phyloP scores from a whole-genome alignment of 2,888 invertebrate species.

The Scrobipalpa costella region DNA sequence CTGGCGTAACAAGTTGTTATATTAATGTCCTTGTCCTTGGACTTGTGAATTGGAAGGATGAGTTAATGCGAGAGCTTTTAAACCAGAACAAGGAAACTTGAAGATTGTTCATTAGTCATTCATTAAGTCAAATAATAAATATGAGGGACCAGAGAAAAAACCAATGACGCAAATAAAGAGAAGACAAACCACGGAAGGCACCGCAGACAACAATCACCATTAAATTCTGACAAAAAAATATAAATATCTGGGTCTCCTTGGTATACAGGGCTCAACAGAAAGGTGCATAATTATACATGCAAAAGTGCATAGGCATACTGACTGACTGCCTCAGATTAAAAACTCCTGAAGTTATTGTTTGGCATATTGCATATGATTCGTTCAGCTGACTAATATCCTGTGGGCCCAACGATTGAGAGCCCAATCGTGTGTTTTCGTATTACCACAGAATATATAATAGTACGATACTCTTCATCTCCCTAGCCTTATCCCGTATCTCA shows the following conservation, averaged over 20 bases:
- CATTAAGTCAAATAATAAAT: background rate
- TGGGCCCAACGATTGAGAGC: too few relatives aligned
- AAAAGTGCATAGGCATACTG: too few relatives aligned
- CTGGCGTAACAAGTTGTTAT: background rate
- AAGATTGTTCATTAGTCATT: background rate
- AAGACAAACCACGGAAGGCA: background rate
- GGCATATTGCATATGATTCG: too few relatives aligned
- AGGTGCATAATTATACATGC: too few relatives aligned
- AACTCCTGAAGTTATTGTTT: too few relatives aligned
- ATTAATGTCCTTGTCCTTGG: background rate
- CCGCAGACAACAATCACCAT: background rate
- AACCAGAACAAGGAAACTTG: background rate
- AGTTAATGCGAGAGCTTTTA: background rate
- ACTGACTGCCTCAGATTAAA: too few relatives aligned
- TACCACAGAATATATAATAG: too few relatives aligned
- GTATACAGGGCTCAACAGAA: background rate
- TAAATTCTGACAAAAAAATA: background rate
- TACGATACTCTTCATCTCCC: too few relatives aligned
- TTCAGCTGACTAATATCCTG: too few relatives aligned
- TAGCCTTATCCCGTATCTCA: too few relatives aligned
- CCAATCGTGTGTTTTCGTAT: too few relatives aligned
- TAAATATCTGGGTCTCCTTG: background rate
- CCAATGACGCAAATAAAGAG: background rate
- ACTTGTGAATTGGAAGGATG: background rate
- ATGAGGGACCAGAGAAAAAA: constrained; percentile 11